A percentile compares a stretch with the other conserved stretches of the same genome.
These are phyloP conservation scores for Hozukius guyotensis DNA, from an alignment of 2,797 vertebrate genomes.

Conservation along the genomic window DNA sequence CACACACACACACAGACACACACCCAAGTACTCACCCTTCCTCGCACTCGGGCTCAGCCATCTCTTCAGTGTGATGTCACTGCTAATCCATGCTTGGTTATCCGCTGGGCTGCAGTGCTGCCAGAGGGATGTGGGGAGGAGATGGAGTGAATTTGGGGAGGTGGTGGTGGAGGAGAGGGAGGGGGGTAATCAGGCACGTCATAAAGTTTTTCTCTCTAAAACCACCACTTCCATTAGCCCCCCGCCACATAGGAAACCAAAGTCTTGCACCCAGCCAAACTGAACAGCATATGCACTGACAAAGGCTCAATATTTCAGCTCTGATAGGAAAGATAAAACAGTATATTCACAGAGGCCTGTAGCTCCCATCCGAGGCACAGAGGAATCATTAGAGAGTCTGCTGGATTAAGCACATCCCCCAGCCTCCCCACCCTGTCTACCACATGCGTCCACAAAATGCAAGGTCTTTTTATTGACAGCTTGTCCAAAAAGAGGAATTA, in stretches of 20 bases:
- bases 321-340: constrained; percentile 65
- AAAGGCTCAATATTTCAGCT: constrained; percentile 49
- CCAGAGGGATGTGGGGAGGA: constrained; percentile 67
- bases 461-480: constrained; percentile 73
- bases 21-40: constrained; percentile 73
- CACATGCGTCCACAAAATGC: constrained; percentile 59
- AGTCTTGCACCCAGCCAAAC: constrained; percentile 16
- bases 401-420: constrained; percentile 70
- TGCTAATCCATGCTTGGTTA: constrained; percentile 87
- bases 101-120: constrained; percentile 76
- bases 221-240: constrained; percentile 51
- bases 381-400: constrained; percentile 69
- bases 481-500: constrained; percentile 80
- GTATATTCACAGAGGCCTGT: constrained; percentile 43
- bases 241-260: constrained; percentile 22
- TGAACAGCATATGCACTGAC: constrained; percentile 33
- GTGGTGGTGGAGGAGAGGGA: background rate
- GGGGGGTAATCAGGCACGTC: constrained; percentile 64
- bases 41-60: constrained; percentile 76
- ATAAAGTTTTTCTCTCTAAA: constrained; percentile 65
- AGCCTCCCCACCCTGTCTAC: background rate
- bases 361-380: constrained; percentile 47
- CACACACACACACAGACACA: constrained; percentile 73
- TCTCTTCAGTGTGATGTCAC: constrained; percentile 85
- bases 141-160: constrained; percentile 63